phyloP scores from a whole-genome alignment of 1,140 invertebrate genomes.

The Gonatopus flavifemur region DNA sequence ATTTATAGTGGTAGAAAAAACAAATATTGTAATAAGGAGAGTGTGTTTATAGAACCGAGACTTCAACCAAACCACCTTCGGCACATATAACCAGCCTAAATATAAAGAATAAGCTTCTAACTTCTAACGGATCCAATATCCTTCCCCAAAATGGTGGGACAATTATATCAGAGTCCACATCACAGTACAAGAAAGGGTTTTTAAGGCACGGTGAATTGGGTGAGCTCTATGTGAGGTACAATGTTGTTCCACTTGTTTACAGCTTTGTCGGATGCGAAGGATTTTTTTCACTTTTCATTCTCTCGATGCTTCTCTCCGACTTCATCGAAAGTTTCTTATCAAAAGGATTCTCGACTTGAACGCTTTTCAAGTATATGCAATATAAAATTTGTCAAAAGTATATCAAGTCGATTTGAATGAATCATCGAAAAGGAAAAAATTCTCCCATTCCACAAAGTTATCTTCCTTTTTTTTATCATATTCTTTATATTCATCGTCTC shows the following conservation, averaged over 20 bases:
- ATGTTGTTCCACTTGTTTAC: constrained; percentile 46
- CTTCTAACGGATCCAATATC: constrained; percentile 50
- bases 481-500: no score
- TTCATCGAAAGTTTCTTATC: no score
- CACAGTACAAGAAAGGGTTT: constrained; percentile 53
- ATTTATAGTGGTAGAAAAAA: no score
- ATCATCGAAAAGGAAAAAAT: no score
- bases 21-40: no score
- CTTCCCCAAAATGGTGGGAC: constrained; percentile 43
- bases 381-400: no score
- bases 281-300: constrained; percentile 1
- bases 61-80: constrained; percentile 47
- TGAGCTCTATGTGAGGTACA: constrained; percentile 59
- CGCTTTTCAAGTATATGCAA: no score
- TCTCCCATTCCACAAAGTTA: no score
- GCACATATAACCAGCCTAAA: constrained; percentile 46
- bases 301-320: no score
- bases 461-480: no score
- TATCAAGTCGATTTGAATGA: no score
- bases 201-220: constrained; percentile 58
- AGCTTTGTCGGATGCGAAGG: constrained; percentile 37
- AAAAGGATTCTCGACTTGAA: no score
- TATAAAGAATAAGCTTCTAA: constrained; percentile 54
- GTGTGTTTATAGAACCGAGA: constrained; percentile 55
- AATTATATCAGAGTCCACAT: constrained; percentile 44